These are phyloP conservation scores for Telenomus remus DNA, from an alignment of 1,140 invertebrate species.

Conservation along the genomic window DNA sequence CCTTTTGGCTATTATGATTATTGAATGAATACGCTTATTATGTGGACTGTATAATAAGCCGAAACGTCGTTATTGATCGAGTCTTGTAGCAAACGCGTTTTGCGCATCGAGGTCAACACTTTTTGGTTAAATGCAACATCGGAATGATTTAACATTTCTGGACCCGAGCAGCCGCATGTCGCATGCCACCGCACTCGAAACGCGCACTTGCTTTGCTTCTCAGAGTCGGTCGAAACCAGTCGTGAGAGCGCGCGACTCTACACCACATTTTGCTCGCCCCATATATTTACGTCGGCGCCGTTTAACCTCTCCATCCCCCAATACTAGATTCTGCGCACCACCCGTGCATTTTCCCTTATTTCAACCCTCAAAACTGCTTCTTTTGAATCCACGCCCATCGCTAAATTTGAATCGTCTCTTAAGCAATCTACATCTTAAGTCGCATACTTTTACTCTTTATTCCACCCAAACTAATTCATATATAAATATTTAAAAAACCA, in stretches of 20 bases:
- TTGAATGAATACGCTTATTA: slow-evolving; percentile 48
- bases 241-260: slow-evolving; percentile 17
- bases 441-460: too few relatives aligned
- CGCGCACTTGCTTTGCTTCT: too few relatives aligned
- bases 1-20: slow-evolving; percentile 39
- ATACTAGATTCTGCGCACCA: slow-evolving; percentile 47
- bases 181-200: neutral
- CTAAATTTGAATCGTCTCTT: too few relatives aligned
- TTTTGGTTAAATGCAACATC: slow-evolving; percentile 6
- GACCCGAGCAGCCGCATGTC: slow-evolving; percentile 11
- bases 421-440: too few relatives aligned
- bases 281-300: slow-evolving; percentile 46
- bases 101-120: slow-evolving; percentile 54
- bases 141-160: slow-evolving; percentile 7
- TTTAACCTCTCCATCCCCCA: slow-evolving; percentile 42
- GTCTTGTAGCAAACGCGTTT: slow-evolving; percentile 40
- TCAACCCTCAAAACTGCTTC: too few relatives aligned
- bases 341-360: too few relatives aligned
- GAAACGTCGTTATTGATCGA: slow-evolving; percentile 61
- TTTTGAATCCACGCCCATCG: too few relatives aligned
- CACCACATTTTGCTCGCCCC: slow-evolving; percentile 52
- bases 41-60: slow-evolving; percentile 54
- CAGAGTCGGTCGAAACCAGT: too few relatives aligned
- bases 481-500: too few relatives aligned
- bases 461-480: too few relatives aligned